Conservation (phyloP, 2,888 invertebrate genomes). For the Biston betularia region DNA sequence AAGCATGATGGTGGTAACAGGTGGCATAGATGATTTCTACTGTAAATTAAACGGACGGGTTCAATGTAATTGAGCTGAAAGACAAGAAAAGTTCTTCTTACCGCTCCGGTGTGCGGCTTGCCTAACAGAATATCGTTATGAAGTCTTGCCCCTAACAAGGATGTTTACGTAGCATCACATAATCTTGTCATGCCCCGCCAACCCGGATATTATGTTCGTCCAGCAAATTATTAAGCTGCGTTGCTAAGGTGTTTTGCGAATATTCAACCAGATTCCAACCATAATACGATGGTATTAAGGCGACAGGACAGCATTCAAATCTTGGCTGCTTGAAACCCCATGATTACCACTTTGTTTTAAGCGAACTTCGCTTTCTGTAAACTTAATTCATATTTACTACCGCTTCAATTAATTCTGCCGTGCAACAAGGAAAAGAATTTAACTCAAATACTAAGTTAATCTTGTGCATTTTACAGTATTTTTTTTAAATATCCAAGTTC, state of each 20-base stretch:
- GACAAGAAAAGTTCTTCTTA: background rate
- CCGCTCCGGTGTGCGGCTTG: background rate
- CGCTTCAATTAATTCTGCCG: background rate
- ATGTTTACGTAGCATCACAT: conserved; percentile 32
- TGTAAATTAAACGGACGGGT: too few relatives aligned
- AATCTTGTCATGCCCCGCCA: conserved; percentile 28
- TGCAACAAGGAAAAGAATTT: background rate
- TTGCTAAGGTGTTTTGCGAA: conserved; percentile 3
- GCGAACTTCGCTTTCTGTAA: background rate
- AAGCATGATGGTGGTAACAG: too few relatives aligned
- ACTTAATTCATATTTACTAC: conserved; percentile 2
- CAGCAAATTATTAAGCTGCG: conserved; percentile 39
- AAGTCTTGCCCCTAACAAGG: conserved; percentile 18
- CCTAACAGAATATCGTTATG: background rate
- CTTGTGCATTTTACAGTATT: background rate
- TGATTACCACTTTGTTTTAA: background rate
- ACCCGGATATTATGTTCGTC: conserved; percentile 30
- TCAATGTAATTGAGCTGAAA: background rate
- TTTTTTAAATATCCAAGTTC: too few relatives aligned
- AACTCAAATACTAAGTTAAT: too few relatives aligned
- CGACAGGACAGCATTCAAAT: too few relatives aligned
- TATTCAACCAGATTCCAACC: conserved; percentile 13
- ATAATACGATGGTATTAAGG: background rate
- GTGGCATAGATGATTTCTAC: too few relatives aligned
- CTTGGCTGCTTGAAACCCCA: background rate